phyloP scores from a whole-genome alignment of 2,888 invertebrate genomes.

The Drosophila buzzatii region DNA sequence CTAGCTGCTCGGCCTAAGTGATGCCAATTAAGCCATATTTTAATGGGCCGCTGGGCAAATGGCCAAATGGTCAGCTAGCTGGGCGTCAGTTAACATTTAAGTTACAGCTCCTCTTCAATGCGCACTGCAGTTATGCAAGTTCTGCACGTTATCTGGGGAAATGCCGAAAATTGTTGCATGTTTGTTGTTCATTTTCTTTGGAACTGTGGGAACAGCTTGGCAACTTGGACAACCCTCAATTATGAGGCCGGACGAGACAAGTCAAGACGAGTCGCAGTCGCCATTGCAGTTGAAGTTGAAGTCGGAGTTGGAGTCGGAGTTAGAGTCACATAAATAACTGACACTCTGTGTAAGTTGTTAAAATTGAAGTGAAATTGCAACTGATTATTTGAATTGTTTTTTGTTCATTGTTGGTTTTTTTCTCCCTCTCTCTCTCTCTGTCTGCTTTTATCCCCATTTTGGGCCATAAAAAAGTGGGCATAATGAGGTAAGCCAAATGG shows the following conservation, averaged over 20 bases:
- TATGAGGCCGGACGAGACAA: slow-evolving; percentile 49
- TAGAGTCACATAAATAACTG: slow-evolving; percentile 62
- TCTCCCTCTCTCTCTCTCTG: not conserved
- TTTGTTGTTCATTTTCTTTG: slow-evolving; percentile 35
- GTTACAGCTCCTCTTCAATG: not conserved
- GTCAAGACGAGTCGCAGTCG: slow-evolving; percentile 4
- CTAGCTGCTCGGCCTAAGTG: slow-evolving; percentile 65
- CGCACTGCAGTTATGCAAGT: slow-evolving; percentile 63
- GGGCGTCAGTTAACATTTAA: slow-evolving; percentile 8
- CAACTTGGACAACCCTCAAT: slow-evolving; percentile 46
- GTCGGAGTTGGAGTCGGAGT: not conserved
- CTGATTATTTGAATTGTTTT: slow-evolving; percentile 63
- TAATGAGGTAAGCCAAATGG: slow-evolving; percentile 45
- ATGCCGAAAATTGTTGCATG: slow-evolving; percentile 42
- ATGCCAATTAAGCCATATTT: slow-evolving; percentile 73
- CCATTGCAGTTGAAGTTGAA: slow-evolving; percentile 6
- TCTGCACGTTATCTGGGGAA: slow-evolving; percentile 35
- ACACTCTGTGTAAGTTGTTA: slow-evolving; percentile 65
- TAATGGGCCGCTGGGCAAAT: slow-evolving; percentile 42
- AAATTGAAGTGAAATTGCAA: slow-evolving; percentile 74
- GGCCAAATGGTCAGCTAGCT: not conserved
- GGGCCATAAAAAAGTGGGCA: slow-evolving; percentile 51
- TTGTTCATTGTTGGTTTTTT: slow-evolving; percentile 7
- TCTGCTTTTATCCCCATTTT: slow-evolving; percentile 9
- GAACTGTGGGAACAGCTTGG: slow-evolving; percentile 50